A percentile compares a stretch with the other conserved stretches of the same genome.
These are phyloP conservation scores for Caenorhabditis sp. DNA, from an alignment of 2,888 invertebrate genomes.

Conservation along the genomic window DNA sequence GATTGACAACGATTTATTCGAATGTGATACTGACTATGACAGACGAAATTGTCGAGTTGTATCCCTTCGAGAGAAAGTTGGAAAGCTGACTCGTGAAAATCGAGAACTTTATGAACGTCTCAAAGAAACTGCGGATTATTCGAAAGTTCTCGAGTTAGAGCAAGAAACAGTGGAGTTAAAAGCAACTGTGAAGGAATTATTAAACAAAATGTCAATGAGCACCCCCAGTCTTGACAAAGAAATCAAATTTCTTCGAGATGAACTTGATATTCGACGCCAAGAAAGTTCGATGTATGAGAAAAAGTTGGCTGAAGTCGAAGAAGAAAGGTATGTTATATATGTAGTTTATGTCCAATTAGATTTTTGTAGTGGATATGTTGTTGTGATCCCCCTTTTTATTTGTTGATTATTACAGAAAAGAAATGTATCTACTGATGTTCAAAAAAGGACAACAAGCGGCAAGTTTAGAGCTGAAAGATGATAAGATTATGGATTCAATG, in stretches of 20 bases:
- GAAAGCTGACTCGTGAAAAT: constrained; percentile 44
- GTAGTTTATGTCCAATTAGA: no score
- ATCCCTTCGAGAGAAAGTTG: constrained; percentile 50
- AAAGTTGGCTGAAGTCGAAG: constrained; percentile 65
- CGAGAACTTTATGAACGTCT: constrained; percentile 35
- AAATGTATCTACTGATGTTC: constrained; percentile 71
- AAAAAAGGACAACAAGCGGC: constrained; percentile 71
- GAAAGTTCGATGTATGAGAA: constrained; percentile 68
- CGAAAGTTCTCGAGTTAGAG: constrained; percentile 35
- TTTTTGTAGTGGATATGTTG: no score
- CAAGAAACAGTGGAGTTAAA: constrained; percentile 37
- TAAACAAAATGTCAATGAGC: constrained; percentile 25
- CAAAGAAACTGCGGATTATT: constrained; percentile 21
- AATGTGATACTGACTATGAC: constrained; percentile 40
- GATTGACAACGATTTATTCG: constrained; percentile 29
- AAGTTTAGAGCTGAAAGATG: constrained; percentile 55
- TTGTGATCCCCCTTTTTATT: no score
- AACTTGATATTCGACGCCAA: constrained; percentile 52
- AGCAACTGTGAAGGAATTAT: constrained; percentile 25
- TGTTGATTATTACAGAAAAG: constrained; percentile 29
- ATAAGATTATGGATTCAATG: constrained; percentile 31
- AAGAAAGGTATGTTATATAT: constrained; percentile 50
- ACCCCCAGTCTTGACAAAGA: constrained; percentile 22
- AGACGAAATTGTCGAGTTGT: constrained; percentile 37
- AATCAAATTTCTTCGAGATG: constrained; percentile 40